phyloP scores from a whole-genome alignment of 2,113 vertebrate species.

The Ginglymostoma cirratum region DNA sequence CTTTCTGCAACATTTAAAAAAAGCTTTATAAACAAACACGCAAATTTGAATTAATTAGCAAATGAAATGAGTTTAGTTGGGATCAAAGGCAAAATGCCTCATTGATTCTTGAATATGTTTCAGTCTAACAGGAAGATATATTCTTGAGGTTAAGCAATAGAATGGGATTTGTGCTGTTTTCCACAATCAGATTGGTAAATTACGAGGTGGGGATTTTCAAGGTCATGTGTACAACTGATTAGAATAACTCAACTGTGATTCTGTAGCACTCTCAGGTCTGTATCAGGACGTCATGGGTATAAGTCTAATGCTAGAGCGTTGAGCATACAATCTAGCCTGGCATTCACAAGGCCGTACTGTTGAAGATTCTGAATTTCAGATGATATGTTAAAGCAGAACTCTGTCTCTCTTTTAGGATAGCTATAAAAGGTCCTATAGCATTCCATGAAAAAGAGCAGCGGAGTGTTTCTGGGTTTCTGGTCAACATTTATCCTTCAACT shows the following conservation, averaged over 20 bases:
- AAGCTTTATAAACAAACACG: slow-evolving; percentile 19
- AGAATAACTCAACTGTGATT: background rate
- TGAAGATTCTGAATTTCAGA: background rate
- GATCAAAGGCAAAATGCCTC: background rate
- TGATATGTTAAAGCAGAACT: background rate
- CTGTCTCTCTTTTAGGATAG: background rate
- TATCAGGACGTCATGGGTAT: background rate
- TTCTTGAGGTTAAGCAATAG: background rate
- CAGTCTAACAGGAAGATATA: background rate
- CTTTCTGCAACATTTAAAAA: background rate
- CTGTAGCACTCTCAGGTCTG: background rate
- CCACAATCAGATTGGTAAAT: background rate
- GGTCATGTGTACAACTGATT: background rate
- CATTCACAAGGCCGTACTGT: background rate
- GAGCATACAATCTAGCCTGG: background rate
- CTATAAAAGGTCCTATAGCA: background rate
- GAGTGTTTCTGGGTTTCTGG: background rate
- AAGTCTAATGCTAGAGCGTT: background rate
- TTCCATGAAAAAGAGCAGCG: background rate
- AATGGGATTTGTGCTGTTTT: background rate
- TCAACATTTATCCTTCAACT: background rate
- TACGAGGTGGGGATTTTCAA: background rate
- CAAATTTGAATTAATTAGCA: slow-evolving; percentile 11
- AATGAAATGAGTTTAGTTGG: slow-evolving; percentile 10
- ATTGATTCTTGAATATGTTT: background rate